These are phyloP conservation scores for Caenorhabditis remanei DNA, from an alignment of 1,140 invertebrate species.

Conservation along the genomic window DNA sequence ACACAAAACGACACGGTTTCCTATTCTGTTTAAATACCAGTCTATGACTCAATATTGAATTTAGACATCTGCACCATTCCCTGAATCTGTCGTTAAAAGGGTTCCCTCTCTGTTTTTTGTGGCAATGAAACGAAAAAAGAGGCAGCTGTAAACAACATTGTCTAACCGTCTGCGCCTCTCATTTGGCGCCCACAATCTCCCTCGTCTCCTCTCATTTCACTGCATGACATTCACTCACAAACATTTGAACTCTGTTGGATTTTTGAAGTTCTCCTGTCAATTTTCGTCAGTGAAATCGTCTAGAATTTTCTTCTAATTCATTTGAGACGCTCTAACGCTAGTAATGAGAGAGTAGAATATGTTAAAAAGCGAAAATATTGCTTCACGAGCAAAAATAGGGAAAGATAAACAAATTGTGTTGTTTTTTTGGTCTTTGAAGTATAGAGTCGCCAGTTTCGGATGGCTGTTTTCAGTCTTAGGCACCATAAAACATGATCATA, in stretches of 20 bases:
- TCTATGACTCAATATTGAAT: too few relatives aligned
- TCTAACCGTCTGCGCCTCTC: conserved; percentile 28
- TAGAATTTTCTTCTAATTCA: background rate
- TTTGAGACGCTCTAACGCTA: background rate
- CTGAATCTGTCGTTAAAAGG: background rate
- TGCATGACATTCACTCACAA: conserved; percentile 29
- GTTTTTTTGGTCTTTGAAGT: conserved; percentile 43
- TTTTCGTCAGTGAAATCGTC: background rate
- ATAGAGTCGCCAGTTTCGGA: background rate
- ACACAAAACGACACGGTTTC: too few relatives aligned
- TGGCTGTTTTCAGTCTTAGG: background rate
- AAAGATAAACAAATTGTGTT: conserved; percentile 24
- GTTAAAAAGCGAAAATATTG: too few relatives aligned
- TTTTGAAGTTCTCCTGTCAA: background rate
- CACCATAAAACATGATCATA: background rate
- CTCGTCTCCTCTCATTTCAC: conserved; percentile 12
- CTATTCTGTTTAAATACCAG: too few relatives aligned
- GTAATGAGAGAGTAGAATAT: too few relatives aligned
- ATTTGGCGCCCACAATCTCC: background rate
- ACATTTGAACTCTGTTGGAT: conserved; percentile 41
- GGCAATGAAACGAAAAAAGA: conserved; percentile 18
- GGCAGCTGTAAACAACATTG: conserved; percentile 45
- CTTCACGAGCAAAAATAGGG: background rate
- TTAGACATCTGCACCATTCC: too few relatives aligned
- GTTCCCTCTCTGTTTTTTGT: conserved; percentile 8